A percentile compares a stretch with the other conserved stretches of the same genome.
Conservation (phyloP, 2,888 invertebrate genomes). For the Melipona bicolor region DNA sequence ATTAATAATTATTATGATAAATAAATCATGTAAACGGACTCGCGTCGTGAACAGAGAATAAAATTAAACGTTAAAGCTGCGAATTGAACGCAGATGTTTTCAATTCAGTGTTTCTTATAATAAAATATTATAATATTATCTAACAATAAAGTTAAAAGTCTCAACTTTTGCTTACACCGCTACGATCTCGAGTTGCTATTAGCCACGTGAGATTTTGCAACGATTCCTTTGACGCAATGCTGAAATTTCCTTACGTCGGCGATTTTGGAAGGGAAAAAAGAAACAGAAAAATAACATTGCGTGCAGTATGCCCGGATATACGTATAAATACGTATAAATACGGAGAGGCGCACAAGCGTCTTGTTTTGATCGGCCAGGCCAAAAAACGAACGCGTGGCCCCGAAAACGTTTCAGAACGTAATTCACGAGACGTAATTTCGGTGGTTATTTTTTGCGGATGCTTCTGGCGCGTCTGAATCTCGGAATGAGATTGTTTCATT, state of each 20-base stretch:
- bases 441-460: conserved; percentile 47
- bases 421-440: conserved; percentile 49
- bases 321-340: background rate
- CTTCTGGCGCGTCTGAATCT: conserved; percentile 31
- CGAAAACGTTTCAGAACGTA: conserved; percentile 21
- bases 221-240: too few relatives aligned
- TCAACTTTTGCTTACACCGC: too few relatives aligned
- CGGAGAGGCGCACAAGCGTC: background rate
- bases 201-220: background rate
- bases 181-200: background rate
- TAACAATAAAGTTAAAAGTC: too few relatives aligned
- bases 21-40: too few relatives aligned
- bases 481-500: conserved; percentile 13
- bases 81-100: too few relatives aligned
- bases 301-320: background rate
- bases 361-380: conserved; percentile 27
- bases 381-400: conserved; percentile 31
- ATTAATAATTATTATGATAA: too few relatives aligned
- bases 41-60: too few relatives aligned
- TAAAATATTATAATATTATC: too few relatives aligned
- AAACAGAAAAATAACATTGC: background rate
- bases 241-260: background rate
- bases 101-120: too few relatives aligned
- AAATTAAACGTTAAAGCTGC: too few relatives aligned
- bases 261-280: background rate